Conservation (phyloP, 2,888 invertebrate species). For the Megaustenia siamemsis region DNA sequence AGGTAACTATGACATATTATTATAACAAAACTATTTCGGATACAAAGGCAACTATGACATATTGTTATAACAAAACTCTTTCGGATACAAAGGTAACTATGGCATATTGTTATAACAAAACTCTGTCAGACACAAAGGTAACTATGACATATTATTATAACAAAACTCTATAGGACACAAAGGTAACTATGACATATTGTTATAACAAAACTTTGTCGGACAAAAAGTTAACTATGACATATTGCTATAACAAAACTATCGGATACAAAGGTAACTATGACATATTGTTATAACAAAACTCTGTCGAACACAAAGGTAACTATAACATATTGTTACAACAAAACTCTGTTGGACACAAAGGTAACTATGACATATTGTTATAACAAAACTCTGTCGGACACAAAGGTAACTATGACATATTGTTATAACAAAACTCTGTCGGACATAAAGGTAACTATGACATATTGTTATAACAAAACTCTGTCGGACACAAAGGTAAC, state of each 20-base stretch:
- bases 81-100: neutral
- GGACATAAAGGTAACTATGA: no score
- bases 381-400: no score
- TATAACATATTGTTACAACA: no score
- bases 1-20: slow-evolving; percentile 81
- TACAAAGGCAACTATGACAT: slow-evolving; percentile 33
- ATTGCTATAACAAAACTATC: neutral
- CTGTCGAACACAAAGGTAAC: no score
- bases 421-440: no score
- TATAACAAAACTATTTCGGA: slow-evolving; percentile 56
- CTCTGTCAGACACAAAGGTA: neutral
- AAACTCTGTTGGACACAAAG: no score
- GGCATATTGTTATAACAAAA: neutral
- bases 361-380: no score
- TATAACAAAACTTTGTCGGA: slow-evolving; percentile 53
- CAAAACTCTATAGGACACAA: neutral
- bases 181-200: slow-evolving; percentile 76
- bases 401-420: no score
- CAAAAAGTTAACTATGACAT: slow-evolving; percentile 14
- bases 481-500: no score
- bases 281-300: neutral
- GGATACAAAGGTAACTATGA: neutral
- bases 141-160: neutral
- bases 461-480: no score
- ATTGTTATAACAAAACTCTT: neutral